Conservation (phyloP, 2,888 invertebrate species). For the Zygothrica quintamaculata region DNA sequence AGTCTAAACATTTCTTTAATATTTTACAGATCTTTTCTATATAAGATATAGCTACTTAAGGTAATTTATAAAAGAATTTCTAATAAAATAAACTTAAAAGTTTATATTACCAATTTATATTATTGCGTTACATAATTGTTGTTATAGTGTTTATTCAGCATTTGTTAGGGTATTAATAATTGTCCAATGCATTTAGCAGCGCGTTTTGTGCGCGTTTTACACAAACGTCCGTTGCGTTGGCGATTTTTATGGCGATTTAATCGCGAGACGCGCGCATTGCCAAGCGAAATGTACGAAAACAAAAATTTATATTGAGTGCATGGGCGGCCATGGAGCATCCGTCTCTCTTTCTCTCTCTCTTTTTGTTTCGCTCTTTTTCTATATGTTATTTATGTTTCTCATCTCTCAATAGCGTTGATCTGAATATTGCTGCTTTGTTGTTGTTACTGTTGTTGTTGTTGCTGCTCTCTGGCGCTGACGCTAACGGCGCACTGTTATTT, state of each 20-base stretch:
- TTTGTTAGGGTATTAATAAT: conserved; percentile 6
- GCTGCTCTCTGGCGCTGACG: conserved; percentile 7
- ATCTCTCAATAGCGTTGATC: conserved; percentile 1
- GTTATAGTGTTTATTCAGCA: too few species aligned
- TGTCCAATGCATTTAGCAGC: conserved; percentile 38
- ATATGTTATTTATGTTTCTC: not conserved
- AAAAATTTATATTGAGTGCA: conserved; percentile 16
- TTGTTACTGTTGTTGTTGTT: not conserved
- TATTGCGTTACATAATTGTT: too few species aligned
- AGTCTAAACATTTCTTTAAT: too few species aligned
- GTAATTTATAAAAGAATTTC: too few species aligned
- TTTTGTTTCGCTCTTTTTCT: too few species aligned
- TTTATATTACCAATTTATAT: too few species aligned
- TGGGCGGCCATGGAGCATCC: conserved; percentile 24
- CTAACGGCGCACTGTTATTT: conserved; percentile 55
- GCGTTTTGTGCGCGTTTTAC: conserved; percentile 57
- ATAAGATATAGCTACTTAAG: too few species aligned
- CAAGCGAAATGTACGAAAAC: conserved; percentile 19
- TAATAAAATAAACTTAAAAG: too few species aligned
- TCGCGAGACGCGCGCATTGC: conserved; percentile 60
- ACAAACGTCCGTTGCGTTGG: conserved; percentile 56
- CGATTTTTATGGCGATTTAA: conserved; percentile 78
- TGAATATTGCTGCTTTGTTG: not conserved
- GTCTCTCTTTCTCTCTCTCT: conserved; percentile 9
- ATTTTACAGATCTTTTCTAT: too few species aligned